These are phyloP conservation scores for Dendrolimus punctatus DNA, from an alignment of 1,140 invertebrate species.

Conservation along the genomic window DNA sequence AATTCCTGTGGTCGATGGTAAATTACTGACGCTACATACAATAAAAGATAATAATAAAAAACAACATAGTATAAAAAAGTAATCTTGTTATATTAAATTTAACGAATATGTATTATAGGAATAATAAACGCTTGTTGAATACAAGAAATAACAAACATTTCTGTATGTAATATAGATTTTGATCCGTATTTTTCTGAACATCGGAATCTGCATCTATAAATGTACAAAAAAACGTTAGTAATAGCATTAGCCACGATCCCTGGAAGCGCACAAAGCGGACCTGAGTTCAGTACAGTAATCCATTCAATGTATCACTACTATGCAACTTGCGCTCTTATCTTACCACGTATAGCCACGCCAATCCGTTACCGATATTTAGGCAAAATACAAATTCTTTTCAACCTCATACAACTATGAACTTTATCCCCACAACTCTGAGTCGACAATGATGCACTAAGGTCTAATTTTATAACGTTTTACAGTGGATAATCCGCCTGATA, in stretches of 20 bases:
- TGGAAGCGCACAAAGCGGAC: constrained; percentile 35
- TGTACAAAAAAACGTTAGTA: constrained; percentile 9
- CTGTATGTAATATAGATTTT: too few species aligned
- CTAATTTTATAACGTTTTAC: constrained; percentile 59
- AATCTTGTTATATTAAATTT: too few species aligned
- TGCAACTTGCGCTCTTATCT: constrained; percentile 56
- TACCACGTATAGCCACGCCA: constrained; percentile 52
- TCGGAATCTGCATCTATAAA: too few species aligned
- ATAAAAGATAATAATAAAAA: too few species aligned
- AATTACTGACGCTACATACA: too few species aligned
- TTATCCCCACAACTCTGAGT: constrained; percentile 25
- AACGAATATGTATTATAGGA: too few species aligned
- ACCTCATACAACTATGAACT: constrained; percentile 28
- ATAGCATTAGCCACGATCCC: constrained; percentile 25
- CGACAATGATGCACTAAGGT: constrained; percentile 23
- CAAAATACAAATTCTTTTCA: constrained; percentile 57
- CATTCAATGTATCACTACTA: constrained; percentile 61
- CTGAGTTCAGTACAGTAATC: constrained; percentile 40
- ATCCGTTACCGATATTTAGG: constrained; percentile 70
- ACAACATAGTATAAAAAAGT: too few species aligned
- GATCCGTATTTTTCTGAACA: too few species aligned
- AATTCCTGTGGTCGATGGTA: too few species aligned
- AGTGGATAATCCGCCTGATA: constrained; percentile 65
- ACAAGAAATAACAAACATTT: too few species aligned
- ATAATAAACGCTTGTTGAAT: too few species aligned